These are phyloP conservation scores for Aphidius ervi DNA, from an alignment of 1,140 invertebrate genomes.

Conservation along the genomic window DNA sequence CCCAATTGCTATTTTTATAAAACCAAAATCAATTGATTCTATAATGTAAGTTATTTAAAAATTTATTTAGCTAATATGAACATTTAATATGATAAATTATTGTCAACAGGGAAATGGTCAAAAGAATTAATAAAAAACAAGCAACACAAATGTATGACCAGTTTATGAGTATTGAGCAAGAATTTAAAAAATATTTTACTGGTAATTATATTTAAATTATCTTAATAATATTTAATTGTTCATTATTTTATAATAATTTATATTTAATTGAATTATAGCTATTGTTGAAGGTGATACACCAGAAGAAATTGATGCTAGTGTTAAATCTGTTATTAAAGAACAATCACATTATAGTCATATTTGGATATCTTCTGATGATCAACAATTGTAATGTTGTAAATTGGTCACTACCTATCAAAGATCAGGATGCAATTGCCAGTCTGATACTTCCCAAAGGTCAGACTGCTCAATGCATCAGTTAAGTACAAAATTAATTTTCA, in stretches of 20 bases:
- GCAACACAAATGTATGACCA: conserved; percentile 94
- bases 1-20: conserved; percentile 97
- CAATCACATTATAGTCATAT: conserved; percentile 88
- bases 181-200: conserved; percentile 99
- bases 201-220: conserved; percentile 56
- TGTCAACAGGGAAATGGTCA: conserved; percentile 92
- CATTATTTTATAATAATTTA: not conserved
- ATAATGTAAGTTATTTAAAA: conserved; percentile 74
- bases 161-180: conserved; percentile 95
- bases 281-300: conserved; percentile 95
- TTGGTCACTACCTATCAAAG: too few relatives aligned
- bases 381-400: conserved; percentile 70
- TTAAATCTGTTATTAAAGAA: conserved; percentile 91
- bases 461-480: too few relatives aligned
- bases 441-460: too few relatives aligned
- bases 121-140: conserved; percentile 96
- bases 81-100: not conserved
- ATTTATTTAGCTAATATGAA: conserved; percentile 4
- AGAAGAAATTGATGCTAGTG: conserved; percentile 93
- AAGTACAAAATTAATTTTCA: too few relatives aligned
- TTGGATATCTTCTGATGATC: conserved; percentile 91
- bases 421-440: too few relatives aligned
- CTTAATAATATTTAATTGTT: too few relatives aligned
- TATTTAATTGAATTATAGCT: conserved; percentile 60
- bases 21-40: conserved; percentile 94